A percentile compares a stretch with the other conserved stretches of the same genome.
Conservation (phyloP, 2,888 invertebrate species). For the Polymixis flavicincta region DNA sequence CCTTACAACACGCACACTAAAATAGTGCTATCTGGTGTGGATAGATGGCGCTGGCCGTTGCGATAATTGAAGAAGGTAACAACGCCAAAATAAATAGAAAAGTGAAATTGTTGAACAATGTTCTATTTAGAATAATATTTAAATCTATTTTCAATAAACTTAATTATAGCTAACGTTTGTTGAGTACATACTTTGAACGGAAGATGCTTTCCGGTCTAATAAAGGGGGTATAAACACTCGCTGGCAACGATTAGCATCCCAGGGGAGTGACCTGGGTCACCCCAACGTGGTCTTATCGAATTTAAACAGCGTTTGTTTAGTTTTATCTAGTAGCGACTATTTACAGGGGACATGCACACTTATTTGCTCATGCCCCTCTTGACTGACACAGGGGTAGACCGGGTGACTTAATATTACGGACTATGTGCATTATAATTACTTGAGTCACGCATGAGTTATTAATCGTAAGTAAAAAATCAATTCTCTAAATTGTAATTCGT, state of each 20-base stretch:
- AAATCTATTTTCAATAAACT: slow-evolving; percentile 5
- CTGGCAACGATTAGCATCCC: slow-evolving; percentile 7
- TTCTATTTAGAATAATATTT: slow-evolving; percentile 26
- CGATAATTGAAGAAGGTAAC: slow-evolving; percentile 4
- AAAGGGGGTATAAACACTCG: neutral
- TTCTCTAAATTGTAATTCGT: too few relatives aligned
- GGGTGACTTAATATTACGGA: neutral
- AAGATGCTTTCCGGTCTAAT: neutral
- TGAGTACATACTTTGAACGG: neutral
- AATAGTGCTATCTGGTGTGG: neutral
- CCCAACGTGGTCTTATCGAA: slow-evolving; percentile 24
- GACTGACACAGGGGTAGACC: neutral
- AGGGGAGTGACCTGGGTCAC: slow-evolving; percentile 15
- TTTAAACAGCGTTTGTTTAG: slow-evolving; percentile 26
- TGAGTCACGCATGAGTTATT: too few relatives aligned
- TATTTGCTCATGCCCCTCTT: slow-evolving; percentile 31
- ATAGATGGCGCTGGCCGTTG: slow-evolving; percentile 71
- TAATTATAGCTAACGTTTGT: neutral
- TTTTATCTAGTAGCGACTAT: slow-evolving; percentile 35
- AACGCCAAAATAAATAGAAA: neutral
- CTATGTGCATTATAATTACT: neutral
- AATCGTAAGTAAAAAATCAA: neutral
- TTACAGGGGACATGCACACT: slow-evolving; percentile 21
- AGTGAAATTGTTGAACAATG: neutral
- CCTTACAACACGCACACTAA: slow-evolving; percentile 10